Base-by-base conservation (phyloP, 1,140 invertebrate species). In the Homalodisca vitripennis region DNA sequence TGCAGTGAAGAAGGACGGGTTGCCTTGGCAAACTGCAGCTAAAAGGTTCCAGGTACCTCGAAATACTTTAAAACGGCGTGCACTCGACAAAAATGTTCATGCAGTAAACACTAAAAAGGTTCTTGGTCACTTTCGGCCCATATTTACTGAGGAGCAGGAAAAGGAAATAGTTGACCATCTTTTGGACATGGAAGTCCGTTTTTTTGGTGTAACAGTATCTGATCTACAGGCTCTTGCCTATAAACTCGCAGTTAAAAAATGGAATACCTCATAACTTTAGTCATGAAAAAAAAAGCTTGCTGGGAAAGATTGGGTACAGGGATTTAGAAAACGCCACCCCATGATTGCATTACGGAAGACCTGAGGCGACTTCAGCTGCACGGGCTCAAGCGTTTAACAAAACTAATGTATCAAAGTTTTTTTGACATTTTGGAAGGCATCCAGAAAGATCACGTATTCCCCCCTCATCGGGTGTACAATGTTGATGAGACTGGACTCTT, bases 361-460 rank as follows among this genome's bases (percentile, higher is more conserved):
- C 80, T 48, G 79, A 83, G 74, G 77, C 74, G 30, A 80, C 78
- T 27, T 78, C 77, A 65, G 46, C 80, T 22, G 74, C 77, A 1
- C 69, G 80, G 65, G 75, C 76, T 31, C 78, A 73, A 22, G 76
- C 73, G 14, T 84, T 84, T 70, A 83, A 83, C 66, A 73, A 73
- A 70, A 57, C 65, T 60, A 77, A 74, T 72, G 77, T 79, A 17
- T 68, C n/a, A 62, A 53, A 63, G 64, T 80, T 81, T 74, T n/a
- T 80, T 77, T 72, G 68, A 74, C 30, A 75, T 78, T 70, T 73
- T 76, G 32, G 69, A 70, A 65, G 51, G 24, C 29, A 70, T 74
- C 17, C 29, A 67, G 14, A 22, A 65, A 51, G 70, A 70, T 34
- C 20, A 68, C 31, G 48, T 70, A 13, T 75, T 66, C 66, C 10